Evolutionary conservation across 53 echinoderm and acorn worm genomes (phyloP), one percentile per base, ranked within the genome.

Genomic region (Echinarachnius parma): DNA sequence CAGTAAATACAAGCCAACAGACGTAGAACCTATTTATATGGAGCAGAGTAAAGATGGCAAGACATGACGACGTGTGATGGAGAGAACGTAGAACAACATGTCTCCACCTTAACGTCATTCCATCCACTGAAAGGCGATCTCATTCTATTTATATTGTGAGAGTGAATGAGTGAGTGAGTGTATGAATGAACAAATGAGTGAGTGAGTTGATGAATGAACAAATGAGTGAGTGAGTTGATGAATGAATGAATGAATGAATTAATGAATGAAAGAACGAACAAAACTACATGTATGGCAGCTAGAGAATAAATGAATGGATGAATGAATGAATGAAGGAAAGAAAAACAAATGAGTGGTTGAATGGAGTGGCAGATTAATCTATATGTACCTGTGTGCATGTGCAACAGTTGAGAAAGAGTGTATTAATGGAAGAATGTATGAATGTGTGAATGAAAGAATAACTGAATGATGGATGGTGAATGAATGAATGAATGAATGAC

Each of bases 1-100:
- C 46, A 98, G 98, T 31, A 91, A 91, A 82, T 91, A 98, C 81
- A 98, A 98, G 44, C 98, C 98, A 74, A 61, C 83, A 50, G 86
- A 87, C 62, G 86, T 91, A 20, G 80, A 76, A 16, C 91, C 91
- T 1, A 91, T 98, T 62, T 98, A 87, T 53, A 85, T 98, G 65
- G 92, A 91, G 81, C 88, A 91, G 64, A 82, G 85, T 55, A 83
- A 88, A 31, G 77, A 83, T 29, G 64, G 76, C 34, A 72, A 72
- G 56, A 56, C 42, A 42, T 37, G 74, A 57, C 42, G 74, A 72
- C 37, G 25, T 14, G 0, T 34, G 74, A 72, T 42, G 34, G 69
- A 72, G 55, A 39, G 74, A 72, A 39, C 37, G 27, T 28, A 72
- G 44, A 72, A 72, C 26, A 11, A 14, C 28, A 66, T 20, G 9